These are phyloP conservation scores for Ramphastos sulfuratus DNA, from an alignment of 2,113 vertebrate genomes.

Conservation along the genomic window DNA sequence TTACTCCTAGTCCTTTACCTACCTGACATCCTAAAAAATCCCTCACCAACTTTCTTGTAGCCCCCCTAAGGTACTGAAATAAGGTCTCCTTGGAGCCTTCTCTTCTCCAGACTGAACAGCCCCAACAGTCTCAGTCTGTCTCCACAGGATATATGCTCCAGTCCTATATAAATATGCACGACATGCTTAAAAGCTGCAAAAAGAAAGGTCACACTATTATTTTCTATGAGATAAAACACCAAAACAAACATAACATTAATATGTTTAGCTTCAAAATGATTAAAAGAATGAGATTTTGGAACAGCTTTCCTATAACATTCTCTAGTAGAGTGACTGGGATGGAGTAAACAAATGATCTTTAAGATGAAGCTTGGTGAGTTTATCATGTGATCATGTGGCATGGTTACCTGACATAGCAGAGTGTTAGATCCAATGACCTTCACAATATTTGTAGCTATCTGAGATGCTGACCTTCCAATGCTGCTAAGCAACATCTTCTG, in stretches of 20 bases:
- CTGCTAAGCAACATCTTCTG: background rate
- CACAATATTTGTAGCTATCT: background rate
- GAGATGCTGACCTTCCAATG: background rate
- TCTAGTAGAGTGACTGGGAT: background rate
- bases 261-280: background rate
- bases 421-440: background rate
- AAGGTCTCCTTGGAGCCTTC: too few species aligned
- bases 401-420: background rate
- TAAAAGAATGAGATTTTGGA: background rate
- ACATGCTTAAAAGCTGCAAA: background rate
- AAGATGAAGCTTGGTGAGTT: background rate
- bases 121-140: too few species aligned
- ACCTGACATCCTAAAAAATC: too few species aligned
- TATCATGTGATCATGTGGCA: background rate
- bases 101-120: too few species aligned
- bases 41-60: too few species aligned
- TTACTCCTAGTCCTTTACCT: too few species aligned
- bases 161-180: background rate
- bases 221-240: background rate
- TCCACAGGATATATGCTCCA: too few species aligned
- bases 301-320: background rate
- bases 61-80: too few species aligned
- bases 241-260: background rate
- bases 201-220: background rate
- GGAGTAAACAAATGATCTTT: background rate